A percentile compares a stretch with the other conserved stretches of the same genome.
phyloP scores from a whole-genome alignment of 2,888 invertebrate genomes.

The Tetragonula carbonaria region DNA sequence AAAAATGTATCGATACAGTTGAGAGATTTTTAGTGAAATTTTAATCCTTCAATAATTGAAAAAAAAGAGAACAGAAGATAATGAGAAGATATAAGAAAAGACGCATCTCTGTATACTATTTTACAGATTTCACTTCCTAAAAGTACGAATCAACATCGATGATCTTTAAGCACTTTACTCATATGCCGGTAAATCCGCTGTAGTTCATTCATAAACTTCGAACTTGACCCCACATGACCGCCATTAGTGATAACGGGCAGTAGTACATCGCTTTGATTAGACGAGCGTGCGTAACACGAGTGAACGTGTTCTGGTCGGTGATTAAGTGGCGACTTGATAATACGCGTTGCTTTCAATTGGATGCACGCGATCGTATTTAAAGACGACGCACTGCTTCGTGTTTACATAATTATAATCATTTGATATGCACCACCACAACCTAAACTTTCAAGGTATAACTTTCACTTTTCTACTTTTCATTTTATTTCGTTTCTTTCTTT shows the following conservation, averaged over 20 bases:
- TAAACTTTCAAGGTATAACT: too few species aligned
- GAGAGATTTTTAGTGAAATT: too few species aligned
- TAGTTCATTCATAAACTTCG: slow-evolving; percentile 50
- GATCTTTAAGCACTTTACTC: not conserved
- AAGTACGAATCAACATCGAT: not conserved
- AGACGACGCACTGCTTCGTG: not conserved
- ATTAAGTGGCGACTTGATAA: slow-evolving; percentile 50
- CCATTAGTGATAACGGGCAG: slow-evolving; percentile 44
- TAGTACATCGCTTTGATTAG: slow-evolving; percentile 52
- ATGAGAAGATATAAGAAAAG: not conserved
- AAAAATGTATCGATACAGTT: too few species aligned
- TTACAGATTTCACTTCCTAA: not conserved
- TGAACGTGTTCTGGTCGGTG: slow-evolving; percentile 37
- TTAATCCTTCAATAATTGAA: not conserved
- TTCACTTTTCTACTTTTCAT: not conserved
- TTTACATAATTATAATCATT: not conserved
- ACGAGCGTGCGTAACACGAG: slow-evolving; percentile 50
- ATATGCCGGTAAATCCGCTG: not conserved
- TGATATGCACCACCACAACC: not conserved
- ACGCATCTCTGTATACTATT: not conserved
- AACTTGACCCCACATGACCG: slow-evolving; percentile 49
- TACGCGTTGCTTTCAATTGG: slow-evolving; percentile 19
- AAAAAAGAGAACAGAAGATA: not conserved
- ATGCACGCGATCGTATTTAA: slow-evolving; percentile 41
- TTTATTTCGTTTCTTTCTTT: not conserved